These are phyloP conservation scores for Tenualosa ilisha DNA, from an alignment of 2,797 vertebrate species.

Conservation along the genomic window DNA sequence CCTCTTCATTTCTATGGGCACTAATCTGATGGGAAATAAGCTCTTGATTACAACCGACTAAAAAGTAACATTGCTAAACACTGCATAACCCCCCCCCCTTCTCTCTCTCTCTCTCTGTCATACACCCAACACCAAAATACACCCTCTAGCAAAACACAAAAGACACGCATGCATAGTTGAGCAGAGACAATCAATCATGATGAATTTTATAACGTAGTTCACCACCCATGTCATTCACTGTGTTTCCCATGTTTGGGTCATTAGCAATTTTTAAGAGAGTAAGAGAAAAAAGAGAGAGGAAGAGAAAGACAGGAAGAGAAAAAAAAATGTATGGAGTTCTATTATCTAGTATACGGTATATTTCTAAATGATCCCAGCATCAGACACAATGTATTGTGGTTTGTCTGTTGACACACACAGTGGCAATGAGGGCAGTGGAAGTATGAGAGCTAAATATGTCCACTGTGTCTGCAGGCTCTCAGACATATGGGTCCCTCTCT, in stretches of 20 bases:
- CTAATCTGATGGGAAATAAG: slow-evolving; percentile 69
- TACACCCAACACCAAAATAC: background rate
- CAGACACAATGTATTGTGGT: background rate
- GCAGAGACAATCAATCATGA: background rate
- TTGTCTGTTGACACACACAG: slow-evolving; percentile 22
- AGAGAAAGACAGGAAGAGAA: background rate
- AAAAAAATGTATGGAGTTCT: background rate
- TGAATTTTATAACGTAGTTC: background rate
- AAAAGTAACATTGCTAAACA: slow-evolving; percentile 44
- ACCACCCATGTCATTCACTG: background rate
- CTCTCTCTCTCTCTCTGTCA: background rate
- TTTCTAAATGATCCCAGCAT: background rate
- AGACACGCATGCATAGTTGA: background rate
- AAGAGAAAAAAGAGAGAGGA: background rate
- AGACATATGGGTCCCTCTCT: slow-evolving; percentile 43
- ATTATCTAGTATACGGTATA: background rate
- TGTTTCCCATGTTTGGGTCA: background rate
- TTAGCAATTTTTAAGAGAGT: background rate
- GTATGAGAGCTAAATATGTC: slow-evolving; percentile 39
- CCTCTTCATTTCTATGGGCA: slow-evolving; percentile 55
- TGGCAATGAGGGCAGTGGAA: slow-evolving; percentile 18
- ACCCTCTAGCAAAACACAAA: background rate
- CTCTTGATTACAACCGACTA: slow-evolving; percentile 70
- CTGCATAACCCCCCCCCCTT: background rate
- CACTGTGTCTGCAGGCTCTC: slow-evolving; percentile 43